A percentile compares a stretch with the other conserved stretches of the same genome.
phyloP scores from a whole-genome alignment of 1,140 invertebrate species.

The Bombus fervidus region DNA sequence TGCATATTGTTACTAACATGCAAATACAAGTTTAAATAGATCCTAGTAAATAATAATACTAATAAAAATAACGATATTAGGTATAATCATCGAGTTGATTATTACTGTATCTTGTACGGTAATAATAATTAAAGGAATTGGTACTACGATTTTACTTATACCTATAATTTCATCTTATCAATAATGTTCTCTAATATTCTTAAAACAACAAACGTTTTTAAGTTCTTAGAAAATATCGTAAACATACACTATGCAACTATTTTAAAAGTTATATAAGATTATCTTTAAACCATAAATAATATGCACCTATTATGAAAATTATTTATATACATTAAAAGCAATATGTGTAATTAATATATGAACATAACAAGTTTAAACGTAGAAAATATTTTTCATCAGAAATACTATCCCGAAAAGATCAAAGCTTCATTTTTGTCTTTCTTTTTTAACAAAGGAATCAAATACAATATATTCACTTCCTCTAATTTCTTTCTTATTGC shows the following conservation, averaged over 20 bases:
- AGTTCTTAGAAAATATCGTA: background rate
- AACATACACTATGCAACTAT: slow-evolving; percentile 22
- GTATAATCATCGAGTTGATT: background rate
- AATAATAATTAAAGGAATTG: slow-evolving; percentile 1
- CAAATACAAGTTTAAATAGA: slow-evolving; percentile 5
- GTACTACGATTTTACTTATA: background rate
- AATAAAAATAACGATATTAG: background rate
- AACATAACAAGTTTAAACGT: background rate
- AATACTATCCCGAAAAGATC: background rate
- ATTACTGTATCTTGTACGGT: slow-evolving; percentile 11
- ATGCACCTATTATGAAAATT: background rate
- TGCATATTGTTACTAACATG: background rate
- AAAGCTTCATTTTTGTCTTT: background rate
- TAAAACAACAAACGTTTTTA: background rate
- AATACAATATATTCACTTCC: background rate
- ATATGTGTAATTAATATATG: background rate
- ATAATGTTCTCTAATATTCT: background rate
- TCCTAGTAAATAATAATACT: background rate
- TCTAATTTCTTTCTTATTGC: background rate
- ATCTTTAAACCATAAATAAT: background rate
- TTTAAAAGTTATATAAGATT: background rate
- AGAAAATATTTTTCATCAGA: background rate
- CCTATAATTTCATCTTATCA: background rate
- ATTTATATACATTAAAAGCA: background rate
- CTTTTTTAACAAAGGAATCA: background rate